Conservation (phyloP, 2,113 vertebrate species). For the Sporophila hypoxantha region DNA sequence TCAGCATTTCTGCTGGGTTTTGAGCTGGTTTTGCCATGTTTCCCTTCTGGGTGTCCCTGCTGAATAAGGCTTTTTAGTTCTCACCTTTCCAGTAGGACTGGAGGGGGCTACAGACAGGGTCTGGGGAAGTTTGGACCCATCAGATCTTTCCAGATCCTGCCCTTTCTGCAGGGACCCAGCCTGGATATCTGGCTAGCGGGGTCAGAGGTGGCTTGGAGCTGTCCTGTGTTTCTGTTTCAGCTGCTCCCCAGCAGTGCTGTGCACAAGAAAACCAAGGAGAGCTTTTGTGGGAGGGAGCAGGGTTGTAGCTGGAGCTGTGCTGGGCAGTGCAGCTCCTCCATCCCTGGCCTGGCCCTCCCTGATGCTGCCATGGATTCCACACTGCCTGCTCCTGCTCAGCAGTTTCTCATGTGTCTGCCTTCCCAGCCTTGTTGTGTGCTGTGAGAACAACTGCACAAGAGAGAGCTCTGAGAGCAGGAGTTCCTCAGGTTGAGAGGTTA, state of each 20-base stretch:
- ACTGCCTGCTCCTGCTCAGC: neutral
- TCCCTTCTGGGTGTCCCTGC: neutral
- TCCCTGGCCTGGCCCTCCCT: neutral
- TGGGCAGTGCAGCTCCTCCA: neutral
- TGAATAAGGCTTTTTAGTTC: neutral
- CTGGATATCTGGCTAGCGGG: neutral
- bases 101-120: neutral
- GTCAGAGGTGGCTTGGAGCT: neutral
- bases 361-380: neutral
- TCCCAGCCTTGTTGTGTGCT: rapidly evolving
- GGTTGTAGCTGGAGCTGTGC: neutral
- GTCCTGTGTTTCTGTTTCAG: neutral
- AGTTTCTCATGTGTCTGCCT: neutral
- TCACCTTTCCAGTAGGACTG: neutral
- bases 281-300: neutral
- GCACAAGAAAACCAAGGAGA: neutral
- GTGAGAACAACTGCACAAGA: neutral
- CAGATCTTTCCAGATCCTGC: neutral
- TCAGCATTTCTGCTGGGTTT: rapidly evolving
- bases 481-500: neutral
- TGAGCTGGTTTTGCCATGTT: neutral
- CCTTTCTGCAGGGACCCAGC: neutral
- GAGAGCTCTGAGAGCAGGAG: neutral
- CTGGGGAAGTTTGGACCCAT: rapidly evolving
- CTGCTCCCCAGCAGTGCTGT: no score